Evolutionary conservation across 2,113 vertebrate species (phyloP), one percentile per base, ranked within the genome.

Genomic region (Himantopus leucocephalus): DNA sequence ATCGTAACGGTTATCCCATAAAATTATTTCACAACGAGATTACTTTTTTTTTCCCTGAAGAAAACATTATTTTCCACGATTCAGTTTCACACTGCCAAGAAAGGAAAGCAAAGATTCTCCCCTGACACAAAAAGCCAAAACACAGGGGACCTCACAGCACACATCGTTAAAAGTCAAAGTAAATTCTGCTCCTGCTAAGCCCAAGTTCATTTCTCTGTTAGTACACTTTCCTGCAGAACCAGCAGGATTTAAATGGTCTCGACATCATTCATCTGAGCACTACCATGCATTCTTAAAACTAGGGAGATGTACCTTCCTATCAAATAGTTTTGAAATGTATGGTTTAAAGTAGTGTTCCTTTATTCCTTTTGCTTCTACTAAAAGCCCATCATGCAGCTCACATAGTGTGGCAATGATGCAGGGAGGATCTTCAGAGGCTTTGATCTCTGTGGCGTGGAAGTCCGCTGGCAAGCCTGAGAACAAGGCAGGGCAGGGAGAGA

Each of bases 341-440:
- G 99, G 99, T 85, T 98, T 99, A 96, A 99, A 99, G 96, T 99
- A 99, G 98, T 99, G 99, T 88, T 99, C 99, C 81, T 99, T 99
- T 97, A 99, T 99, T 95, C 99, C 99, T 92, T 99, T 99, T 0
- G 99, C 99, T 88, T 99, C 99, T 59, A 99, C 98, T 21, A 99
- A 97, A 93, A 99, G 98, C 24, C 99, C 99, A 1, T 99, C 99
- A 3, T 99, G 99, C 43, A 99, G 98, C 87, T 99, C 98, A 62
- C 99, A 99, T 15, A 99, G 96, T 1, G 97, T 76, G 87, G 99
- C 98, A 94, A 99, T 98, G 94, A 99, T 98, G n/a, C 99, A 99
- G 0, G 98, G 98, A 88, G 98, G 97, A 11, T 98, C 98, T 43
- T 98, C 98, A 0, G 97, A 60, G 37, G 92, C 84, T 24, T 78